Evolutionary conservation across 2,888 invertebrate genomes (phyloP).

Genomic region (Coelinius sp.): DNA sequence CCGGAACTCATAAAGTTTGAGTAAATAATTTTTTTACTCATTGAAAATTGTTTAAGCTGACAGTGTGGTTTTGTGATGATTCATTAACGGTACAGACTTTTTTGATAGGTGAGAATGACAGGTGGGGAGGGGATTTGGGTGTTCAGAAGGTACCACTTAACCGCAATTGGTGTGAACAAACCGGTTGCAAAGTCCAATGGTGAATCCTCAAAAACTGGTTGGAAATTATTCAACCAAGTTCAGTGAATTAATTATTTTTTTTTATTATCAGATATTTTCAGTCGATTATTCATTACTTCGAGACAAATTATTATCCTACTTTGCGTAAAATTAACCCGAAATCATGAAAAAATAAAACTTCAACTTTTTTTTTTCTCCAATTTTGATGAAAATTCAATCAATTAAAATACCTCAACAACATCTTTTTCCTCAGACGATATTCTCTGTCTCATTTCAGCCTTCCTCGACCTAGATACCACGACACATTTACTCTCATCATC

Average conservation of each 20-base stretch:
- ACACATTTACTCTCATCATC: conserved; percentile 28
- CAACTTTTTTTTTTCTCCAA: not conserved
- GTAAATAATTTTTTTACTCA: not conserved
- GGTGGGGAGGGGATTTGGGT: conserved; percentile 42
- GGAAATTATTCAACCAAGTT: not conserved
- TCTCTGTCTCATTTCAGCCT: conserved; percentile 55
- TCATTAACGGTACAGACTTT: conserved; percentile 2
- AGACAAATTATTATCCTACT: too few relatives aligned
- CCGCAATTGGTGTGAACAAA: conserved; percentile 55
- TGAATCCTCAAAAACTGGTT: conserved; percentile 29
- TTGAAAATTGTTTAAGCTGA: not conserved
- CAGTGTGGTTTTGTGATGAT: conserved; percentile 3
- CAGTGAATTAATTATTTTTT: not conserved
- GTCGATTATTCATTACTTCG: conserved; percentile 50
- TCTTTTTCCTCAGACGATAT: conserved; percentile 50
- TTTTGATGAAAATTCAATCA: not conserved
- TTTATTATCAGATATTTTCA: conserved; percentile 10
- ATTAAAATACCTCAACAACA: conserved; percentile 48
- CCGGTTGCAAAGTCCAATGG: conserved; percentile 58
- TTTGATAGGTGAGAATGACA: conserved; percentile 23
- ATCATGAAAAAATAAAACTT: too few relatives aligned
- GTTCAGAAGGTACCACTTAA: conserved; percentile 54
- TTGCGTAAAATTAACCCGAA: too few relatives aligned
- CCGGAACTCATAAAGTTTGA: not conserved
- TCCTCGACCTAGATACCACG: conserved; percentile 44